Percentiles rank a stretch among this genome's conserved stretches.
These are phyloP conservation scores for Telenomus remus DNA, from an alignment of 1,140 invertebrate species.

Conservation along the genomic window DNA sequence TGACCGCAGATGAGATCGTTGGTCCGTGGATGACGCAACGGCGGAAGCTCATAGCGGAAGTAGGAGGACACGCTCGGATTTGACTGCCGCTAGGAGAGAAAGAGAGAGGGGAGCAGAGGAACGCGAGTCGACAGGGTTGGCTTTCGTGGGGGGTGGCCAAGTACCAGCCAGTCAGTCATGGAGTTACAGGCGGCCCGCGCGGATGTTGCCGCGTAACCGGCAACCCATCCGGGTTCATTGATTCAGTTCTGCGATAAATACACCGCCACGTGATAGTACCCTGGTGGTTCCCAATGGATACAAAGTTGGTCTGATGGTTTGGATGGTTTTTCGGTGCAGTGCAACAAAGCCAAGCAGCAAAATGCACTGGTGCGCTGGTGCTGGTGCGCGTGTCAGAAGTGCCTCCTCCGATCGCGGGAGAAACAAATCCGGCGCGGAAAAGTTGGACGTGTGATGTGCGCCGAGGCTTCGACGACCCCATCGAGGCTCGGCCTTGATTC, in stretches of 20 bases:
- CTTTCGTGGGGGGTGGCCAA: constrained; percentile 63
- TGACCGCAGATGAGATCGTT: constrained; percentile 31
- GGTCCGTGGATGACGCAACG: constrained; percentile 39
- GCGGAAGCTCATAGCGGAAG: constrained; percentile 42
- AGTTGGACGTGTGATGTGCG: background rate
- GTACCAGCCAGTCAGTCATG: constrained; percentile 68
- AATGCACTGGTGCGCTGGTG: too few species aligned
- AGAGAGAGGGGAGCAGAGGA: constrained; percentile 42
- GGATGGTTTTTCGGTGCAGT: constrained; percentile 2
- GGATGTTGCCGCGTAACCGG: constrained; percentile 51
- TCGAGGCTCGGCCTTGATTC: constrained; percentile 37
- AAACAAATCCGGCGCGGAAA: constrained; percentile 3
- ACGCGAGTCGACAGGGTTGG: constrained; percentile 54
- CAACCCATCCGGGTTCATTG: constrained; percentile 8
- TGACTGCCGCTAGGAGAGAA: constrained; percentile 44
- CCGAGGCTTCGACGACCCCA: constrained; percentile 13
- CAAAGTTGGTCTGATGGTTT: background rate
- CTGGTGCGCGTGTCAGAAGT: too few species aligned
- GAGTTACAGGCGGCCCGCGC: constrained; percentile 67
- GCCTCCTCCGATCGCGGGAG: background rate
- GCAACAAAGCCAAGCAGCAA: too few species aligned
- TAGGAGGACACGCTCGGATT: constrained; percentile 52
- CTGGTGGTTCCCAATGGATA: constrained; percentile 1
- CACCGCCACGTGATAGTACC: constrained; percentile 33
- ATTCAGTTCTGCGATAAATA: constrained; percentile 17